Conservation (phyloP, 2,113 vertebrate genomes). For the Thalassarche chlororhynchos region DNA sequence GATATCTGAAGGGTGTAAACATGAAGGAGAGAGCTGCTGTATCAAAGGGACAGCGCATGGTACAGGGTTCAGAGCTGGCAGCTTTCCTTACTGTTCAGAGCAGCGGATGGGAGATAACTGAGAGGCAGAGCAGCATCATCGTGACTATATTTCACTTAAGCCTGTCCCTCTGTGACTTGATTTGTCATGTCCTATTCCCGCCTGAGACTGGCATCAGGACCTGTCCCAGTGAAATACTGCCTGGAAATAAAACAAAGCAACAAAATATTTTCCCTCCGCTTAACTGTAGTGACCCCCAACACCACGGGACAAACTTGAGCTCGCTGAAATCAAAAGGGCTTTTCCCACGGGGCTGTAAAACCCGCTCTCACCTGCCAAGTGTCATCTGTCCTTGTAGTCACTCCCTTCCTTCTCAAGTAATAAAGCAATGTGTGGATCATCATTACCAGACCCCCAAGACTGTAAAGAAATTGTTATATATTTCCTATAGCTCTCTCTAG, state of each 20-base stretch:
- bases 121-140: not conserved
- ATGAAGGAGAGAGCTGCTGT: constrained; percentile 11
- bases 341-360: not conserved
- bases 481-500: not conserved
- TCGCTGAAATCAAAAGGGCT: not conserved
- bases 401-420: not conserved
- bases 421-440: not conserved
- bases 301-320: accelerated
- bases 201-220: not conserved
- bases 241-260: not conserved
- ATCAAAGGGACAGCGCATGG: not conserved
- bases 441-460: not conserved
- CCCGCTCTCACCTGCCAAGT: not conserved
- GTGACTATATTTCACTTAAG: not conserved
- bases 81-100: not conserved
- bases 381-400: not conserved
- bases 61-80: constrained; percentile 9
- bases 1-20: constrained; percentile 66
- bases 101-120: not conserved
- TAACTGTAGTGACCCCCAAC: not conserved
- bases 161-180: not conserved
- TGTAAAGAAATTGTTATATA: not conserved
- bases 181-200: accelerated
- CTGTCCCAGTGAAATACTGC: not conserved
- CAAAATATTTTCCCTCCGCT: not conserved